Conservation (phyloP, 2,113 vertebrate genomes). For the Stomatorhinus ivindoensis region DNA sequence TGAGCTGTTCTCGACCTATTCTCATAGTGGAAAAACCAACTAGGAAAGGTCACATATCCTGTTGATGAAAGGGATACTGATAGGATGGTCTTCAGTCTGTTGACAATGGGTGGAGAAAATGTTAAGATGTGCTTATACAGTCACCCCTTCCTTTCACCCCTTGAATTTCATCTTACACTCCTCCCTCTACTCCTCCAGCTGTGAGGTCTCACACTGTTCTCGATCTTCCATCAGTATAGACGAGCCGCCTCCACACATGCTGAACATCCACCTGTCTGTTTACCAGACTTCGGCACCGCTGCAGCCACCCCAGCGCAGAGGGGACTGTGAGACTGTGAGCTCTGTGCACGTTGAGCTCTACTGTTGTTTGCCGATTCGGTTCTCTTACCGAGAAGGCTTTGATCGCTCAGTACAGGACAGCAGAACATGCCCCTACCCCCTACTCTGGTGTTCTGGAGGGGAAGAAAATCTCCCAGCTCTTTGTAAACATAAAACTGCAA, state of each 20-base stretch:
- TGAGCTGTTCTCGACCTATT: background rate
- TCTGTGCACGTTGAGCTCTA: background rate
- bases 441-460: constrained; percentile 6
- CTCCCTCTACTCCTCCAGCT: background rate
- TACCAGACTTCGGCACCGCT: background rate
- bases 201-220: background rate
- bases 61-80: background rate
- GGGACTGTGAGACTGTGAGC: background rate
- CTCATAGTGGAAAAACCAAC: background rate
- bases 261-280: background rate
- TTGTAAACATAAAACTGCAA: constrained; percentile 19
- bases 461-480: constrained; percentile 13
- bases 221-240: background rate
- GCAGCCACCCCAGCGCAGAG: background rate
- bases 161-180: background rate
- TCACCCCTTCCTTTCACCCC: background rate
- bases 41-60: background rate
- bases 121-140: background rate
- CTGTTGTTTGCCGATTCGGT: background rate
- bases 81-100: background rate
- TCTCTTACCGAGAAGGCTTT: background rate
- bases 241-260: background rate
- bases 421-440: background rate
- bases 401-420: background rate
- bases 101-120: background rate